Conservation (phyloP, 2,113 vertebrate genomes). For the Channa argus region DNA sequence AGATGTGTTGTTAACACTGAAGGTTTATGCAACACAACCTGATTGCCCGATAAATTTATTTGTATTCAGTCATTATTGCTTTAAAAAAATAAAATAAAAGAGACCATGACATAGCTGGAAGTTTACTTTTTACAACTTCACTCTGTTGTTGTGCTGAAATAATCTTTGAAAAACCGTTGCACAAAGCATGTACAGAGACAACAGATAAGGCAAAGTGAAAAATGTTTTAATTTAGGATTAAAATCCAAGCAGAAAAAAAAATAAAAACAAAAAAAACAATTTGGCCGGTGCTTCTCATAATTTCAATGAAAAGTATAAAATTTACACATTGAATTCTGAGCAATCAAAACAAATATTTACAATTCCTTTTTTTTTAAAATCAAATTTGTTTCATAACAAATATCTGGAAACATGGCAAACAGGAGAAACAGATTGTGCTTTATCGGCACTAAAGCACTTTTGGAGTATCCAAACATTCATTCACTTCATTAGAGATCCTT, state of each 20-base stretch:
- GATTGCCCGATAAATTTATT: constrained; percentile 76
- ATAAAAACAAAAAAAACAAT: background rate
- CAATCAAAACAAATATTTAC: constrained; percentile 78
- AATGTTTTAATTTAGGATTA: constrained; percentile 41
- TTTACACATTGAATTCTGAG: constrained; percentile 68
- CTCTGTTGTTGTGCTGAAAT: constrained; percentile 44
- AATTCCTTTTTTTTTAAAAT: constrained; percentile 63
- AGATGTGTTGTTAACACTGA: background rate
- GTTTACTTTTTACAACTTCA: constrained; percentile 59
- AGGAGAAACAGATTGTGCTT: constrained; percentile 50
- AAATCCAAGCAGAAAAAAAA: constrained; percentile 52
- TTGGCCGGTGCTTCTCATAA: constrained; percentile 45
- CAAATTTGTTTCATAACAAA: constrained; percentile 64
- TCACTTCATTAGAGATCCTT: constrained; percentile 55
- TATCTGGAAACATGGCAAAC: constrained; percentile 46
- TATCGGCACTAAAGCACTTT: constrained; percentile 69
- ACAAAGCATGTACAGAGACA: constrained; percentile 58
- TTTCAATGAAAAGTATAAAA: constrained; percentile 69
- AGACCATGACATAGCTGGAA: constrained; percentile 51
- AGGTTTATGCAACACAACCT: constrained; percentile 5
- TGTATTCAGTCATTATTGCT: constrained; percentile 70
- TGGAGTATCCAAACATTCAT: constrained; percentile 59
- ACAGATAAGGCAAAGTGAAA: constrained; percentile 71
- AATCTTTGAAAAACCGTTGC: constrained; percentile 53
- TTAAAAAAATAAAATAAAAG: constrained; percentile 51